phyloP scores from a whole-genome alignment of 1,140 invertebrate species.

The Manduca sexta region DNA sequence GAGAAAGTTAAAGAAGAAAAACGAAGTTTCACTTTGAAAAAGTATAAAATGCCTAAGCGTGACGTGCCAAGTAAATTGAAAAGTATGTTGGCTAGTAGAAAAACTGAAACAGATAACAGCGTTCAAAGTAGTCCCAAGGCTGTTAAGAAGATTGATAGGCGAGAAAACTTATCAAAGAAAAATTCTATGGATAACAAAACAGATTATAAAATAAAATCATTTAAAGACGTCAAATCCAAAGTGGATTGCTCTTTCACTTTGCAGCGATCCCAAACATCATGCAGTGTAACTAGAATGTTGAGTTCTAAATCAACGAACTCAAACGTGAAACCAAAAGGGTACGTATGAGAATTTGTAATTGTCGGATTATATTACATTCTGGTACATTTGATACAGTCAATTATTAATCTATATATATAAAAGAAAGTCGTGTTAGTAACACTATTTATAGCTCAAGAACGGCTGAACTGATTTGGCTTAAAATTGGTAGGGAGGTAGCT shows the following conservation, averaged over 20 bases:
- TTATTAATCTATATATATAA: too few species aligned
- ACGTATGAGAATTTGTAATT: constrained; percentile 9
- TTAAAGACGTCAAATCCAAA: constrained; percentile 88
- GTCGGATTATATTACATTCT: too few species aligned
- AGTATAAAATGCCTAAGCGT: constrained; percentile 84
- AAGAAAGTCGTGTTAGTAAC: too few species aligned
- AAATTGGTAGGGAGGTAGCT: too few species aligned
- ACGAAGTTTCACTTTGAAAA: constrained; percentile 75
- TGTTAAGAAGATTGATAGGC: constrained; percentile 74
- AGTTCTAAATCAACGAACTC: constrained; percentile 61
- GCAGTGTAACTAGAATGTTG: constrained; percentile 61
- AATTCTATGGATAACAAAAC: constrained; percentile 76
- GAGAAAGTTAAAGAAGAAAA: constrained; percentile 74
- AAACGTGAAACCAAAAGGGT: constrained; percentile 68
- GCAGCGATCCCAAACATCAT: constrained; percentile 65
- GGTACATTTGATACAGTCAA: too few species aligned
- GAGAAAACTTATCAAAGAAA: constrained; percentile 88
- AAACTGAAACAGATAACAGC: constrained; percentile 67
- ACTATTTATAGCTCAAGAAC: too few species aligned
- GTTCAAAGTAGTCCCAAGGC: constrained; percentile 61
- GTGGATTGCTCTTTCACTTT: constrained; percentile 74
- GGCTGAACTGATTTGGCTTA: too few species aligned
- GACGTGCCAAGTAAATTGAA: constrained; percentile 84
- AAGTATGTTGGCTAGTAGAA: constrained; percentile 75
- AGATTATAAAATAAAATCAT: constrained; percentile 79